phyloP scores from a whole-genome alignment of 2,888 invertebrate genomes.

The Trachelus troglodyta region DNA sequence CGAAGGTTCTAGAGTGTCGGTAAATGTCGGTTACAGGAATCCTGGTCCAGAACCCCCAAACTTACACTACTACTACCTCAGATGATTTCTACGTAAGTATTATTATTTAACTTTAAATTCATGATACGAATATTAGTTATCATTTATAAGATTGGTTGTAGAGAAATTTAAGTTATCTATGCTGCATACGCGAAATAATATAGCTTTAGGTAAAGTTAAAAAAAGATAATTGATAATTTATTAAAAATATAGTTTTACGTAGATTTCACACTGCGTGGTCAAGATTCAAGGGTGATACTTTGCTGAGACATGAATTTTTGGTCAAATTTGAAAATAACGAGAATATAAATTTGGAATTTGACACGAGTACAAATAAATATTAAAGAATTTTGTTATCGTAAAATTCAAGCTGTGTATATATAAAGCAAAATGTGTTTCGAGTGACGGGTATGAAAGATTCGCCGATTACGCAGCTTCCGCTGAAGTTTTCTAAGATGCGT shows the following conservation, averaged over 20 bases:
- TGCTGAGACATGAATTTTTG: neutral
- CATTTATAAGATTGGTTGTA: neutral
- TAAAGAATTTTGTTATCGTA: too few relatives aligned
- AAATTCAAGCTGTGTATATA: neutral
- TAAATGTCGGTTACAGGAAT: too few relatives aligned
- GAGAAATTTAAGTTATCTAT: neutral
- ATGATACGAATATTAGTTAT: too few relatives aligned
- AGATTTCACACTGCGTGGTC: neutral
- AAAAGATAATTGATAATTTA: neutral
- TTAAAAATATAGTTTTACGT: neutral
- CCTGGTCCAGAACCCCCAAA: too few relatives aligned
- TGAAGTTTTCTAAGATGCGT: neutral
- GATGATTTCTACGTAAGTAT: too few relatives aligned
- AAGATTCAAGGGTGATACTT: neutral
- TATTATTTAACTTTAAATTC: too few relatives aligned
- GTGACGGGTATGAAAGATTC: neutral
- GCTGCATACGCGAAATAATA: neutral
- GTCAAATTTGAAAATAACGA: neutral
- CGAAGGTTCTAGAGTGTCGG: too few relatives aligned
- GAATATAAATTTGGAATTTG: neutral
- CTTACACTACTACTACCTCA: too few relatives aligned
- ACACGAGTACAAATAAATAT: neutral
- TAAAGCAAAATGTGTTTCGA: neutral
- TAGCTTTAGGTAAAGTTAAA: neutral
- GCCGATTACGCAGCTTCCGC: neutral